Base-by-base conservation (phyloP, 2,113 vertebrate genomes). In the Esox niger region DNA sequence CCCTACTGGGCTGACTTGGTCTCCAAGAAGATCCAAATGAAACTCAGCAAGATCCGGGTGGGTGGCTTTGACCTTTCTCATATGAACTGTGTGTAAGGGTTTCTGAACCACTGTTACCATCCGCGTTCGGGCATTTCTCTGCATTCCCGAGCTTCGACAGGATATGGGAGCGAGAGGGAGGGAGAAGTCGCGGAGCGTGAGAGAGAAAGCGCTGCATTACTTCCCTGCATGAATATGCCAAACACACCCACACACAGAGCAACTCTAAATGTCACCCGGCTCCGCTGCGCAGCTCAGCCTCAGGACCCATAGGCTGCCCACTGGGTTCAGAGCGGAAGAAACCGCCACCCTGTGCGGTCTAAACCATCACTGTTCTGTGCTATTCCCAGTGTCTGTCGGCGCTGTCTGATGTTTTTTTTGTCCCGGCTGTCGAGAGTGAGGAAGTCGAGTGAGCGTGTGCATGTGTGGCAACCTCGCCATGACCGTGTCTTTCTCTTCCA, bases 11-110 rank as follows among this genome's bases (percentile, higher is more conserved):
- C 93, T 65, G 93, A 98, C 61, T 47, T 96, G 66, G 96, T 99
- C 52, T 98, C 97, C 66, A 97, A 97, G 89, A 99, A 99, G 90
- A 98, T 99, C 82, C 97, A 99, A 83, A 97, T 98, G 95, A 99
- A 99, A 78, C 95, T 99, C 73, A 98, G 96, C 88, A 99, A 99
- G 85, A 99, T 99, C 82, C 93, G 96, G 92, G 97, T 99, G 89
- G 74, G 91, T 78, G 11, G 62, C 9, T n/a, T 2, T 17, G n/a
- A 30, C 20, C 23, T 55, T 20, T 66, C 10, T 9, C 23, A 25
- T 58, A 25, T 62, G 15, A 27, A 10, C 55, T 11, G 33, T 15
- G 25, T 58, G 29, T 58, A 30, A 17, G n/a, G n/a, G n/a, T 27
- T 15, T 15, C 2, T 7, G 30, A 6, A 27, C 17, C 11, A 27